Percentiles rank a stretch among this genome's conserved stretches.
phyloP scores from a whole-genome alignment of 2,113 vertebrate genomes.

The Petrocephalus microphthalmus region DNA sequence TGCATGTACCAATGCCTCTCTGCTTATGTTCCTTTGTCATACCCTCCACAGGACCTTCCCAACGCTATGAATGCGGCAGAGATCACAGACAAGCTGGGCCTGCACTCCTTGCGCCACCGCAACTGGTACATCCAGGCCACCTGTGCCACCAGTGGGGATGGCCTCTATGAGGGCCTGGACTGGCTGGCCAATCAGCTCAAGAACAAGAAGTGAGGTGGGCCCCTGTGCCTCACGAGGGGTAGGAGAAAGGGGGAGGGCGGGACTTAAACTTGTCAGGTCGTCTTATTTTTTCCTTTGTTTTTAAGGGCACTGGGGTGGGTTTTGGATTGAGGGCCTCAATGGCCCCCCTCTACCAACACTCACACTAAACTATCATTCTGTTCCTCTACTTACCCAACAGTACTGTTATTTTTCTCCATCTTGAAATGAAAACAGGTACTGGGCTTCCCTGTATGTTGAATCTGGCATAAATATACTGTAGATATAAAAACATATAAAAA shows the following conservation, averaged over 20 bases:
- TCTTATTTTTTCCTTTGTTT: constrained; percentile 44
- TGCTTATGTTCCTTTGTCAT: not conserved
- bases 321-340: not conserved
- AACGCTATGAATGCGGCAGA: constrained; percentile 95
- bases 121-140: constrained; percentile 98
- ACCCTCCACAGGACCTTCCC: constrained; percentile 74
- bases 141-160: constrained; percentile 91
- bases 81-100: constrained; percentile 94
- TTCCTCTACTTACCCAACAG: not conserved
- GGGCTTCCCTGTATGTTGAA: not conserved
- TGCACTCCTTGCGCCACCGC: constrained; percentile 88
- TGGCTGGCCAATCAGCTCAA: constrained; percentile 98
- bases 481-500: not conserved
- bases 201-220: constrained; percentile 83
- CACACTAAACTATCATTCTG: constrained; percentile 11
- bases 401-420: not conserved
- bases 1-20: not conserved
- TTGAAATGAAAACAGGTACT: constrained; percentile 7
- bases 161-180: constrained; percentile 91
- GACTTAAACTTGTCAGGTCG: constrained; percentile 34
- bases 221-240: constrained; percentile 20
- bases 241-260: constrained; percentile 47
- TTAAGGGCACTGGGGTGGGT: not conserved
- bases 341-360: not conserved
- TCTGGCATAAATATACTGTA: not conserved